Base-by-base conservation (phyloP, 2,888 invertebrate genomes). In the Dexiosoma caninum region DNA sequence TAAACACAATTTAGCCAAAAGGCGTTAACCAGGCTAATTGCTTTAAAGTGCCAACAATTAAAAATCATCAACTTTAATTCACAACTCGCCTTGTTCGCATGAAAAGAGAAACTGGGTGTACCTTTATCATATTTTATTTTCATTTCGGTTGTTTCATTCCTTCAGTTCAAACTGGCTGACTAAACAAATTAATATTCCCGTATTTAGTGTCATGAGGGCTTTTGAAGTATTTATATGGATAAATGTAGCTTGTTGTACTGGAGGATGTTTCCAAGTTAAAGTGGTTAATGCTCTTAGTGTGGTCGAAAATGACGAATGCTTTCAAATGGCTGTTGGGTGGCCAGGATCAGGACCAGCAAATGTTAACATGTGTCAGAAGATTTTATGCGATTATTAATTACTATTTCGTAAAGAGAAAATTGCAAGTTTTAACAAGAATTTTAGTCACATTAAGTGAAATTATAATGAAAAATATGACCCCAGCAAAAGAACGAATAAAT, bases 1-100 rank as follows among this genome's bases (percentile, higher is more conserved):
- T 88, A 88, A 88, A 88, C 84, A 85, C 87, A 85, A 88, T 88
- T 87, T 87, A 85, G 87, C 86, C 86, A 85, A 85, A 83, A 87
- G 88, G 87, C 87, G 87, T 83, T 85, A 87, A 84, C 85, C 85
- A 84, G 82, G 70, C 85, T 85, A 86, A 88, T 87, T 85, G 87
- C 86, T 83, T 77, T 84, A 85, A 86, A 86, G 85, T 84, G 84
- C 86, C 81, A 85, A 85, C 87, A 85, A 86, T 87, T 86, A 88
- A 86, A 83, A 83, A 71, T 59, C 76, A 55, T 71, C 77, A 81
- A 77, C 64, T 70, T 71, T 64, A 64, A 74, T 69, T 27, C 69
- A 66, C 32, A 78, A 71, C 49, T 64, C 64, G n/a, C n/a, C n/a
- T n/a, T n/a, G 55, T 55, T 64, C 9, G 57, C n/a, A n/a, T n/a